Base-by-base conservation (phyloP, 2,797 vertebrate species). In the Gymnodraco acuticeps region DNA sequence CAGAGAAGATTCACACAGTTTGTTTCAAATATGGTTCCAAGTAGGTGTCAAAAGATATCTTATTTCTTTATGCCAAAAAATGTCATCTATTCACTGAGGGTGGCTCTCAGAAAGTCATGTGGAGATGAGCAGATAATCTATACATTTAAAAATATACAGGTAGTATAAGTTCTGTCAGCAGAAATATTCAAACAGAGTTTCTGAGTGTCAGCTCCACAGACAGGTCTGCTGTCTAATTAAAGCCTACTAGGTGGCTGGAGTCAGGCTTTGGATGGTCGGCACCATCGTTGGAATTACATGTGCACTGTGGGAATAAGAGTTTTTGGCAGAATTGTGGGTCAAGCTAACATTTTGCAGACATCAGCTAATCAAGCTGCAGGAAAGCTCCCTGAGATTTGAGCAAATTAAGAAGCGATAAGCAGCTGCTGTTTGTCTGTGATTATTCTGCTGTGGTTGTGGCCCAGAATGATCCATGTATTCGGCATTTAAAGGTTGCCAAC, bases 391-490 rank as follows among this genome's bases (percentile, higher is more conserved):
- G 14, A 17, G 71, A 17, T 31, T 12, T 45, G 17, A 58, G 41
- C 52, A 42, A 64, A 43, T 65, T 16, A 60, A 41, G 64, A 47
- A 5, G n/a, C 19, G 15, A 16, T n/a, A 62, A 20, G 9, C 23
- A 61, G 51, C 70, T 41, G 54, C 71, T 55, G 65, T 48, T 62
- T 62, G 27, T 64, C 14, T 56, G n/a, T 48, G 11, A 74, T 60
- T 46, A 23, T 69, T 61, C 55, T 55, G 19, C 69, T 19, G 31
- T 2, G 6, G 15, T 4, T 52, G 31, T 17, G 9, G 10, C 38
- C 42, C 12, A 50, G 8, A 33, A 23, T 23, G 10, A 66, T 65
- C 59, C 46, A 59, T 51, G 13, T 16, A 20, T 73, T 66, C 63
- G 13, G 47, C 52, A 42, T 50, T 56, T 64, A 55, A 41, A 47